Percentiles rank a stretch among this genome's conserved stretches.
These are phyloP conservation scores for Pituophis catenifer DNA, from an alignment of 2,113 vertebrate species.

Conservation along the genomic window DNA sequence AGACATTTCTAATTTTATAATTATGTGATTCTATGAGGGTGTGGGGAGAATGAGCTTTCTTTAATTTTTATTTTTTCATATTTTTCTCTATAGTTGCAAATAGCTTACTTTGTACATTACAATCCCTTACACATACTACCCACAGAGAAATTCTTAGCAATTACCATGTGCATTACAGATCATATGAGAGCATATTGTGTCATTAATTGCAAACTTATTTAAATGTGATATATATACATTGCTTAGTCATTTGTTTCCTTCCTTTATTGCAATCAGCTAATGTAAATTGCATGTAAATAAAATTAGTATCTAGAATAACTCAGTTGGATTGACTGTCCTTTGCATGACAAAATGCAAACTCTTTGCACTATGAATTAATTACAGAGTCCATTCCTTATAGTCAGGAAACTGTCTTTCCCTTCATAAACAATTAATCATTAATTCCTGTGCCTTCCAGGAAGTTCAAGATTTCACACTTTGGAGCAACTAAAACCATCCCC, in stretches of 20 bases:
- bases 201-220: background rate
- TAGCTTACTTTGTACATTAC: background rate
- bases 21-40: background rate
- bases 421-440: background rate
- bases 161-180: background rate
- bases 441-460: slow-evolving; percentile 2
- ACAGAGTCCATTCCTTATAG: background rate
- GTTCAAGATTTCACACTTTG: background rate
- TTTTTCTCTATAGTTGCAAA: background rate
- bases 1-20: background rate
- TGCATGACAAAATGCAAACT: background rate
- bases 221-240: background rate
- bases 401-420: background rate
- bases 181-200: background rate
- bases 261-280: background rate
- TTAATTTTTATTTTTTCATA: background rate
- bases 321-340: background rate
- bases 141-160: background rate
- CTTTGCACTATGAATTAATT: background rate
- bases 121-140: background rate
- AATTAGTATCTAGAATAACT: background rate
- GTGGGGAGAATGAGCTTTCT: background rate
- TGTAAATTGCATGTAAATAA: background rate
- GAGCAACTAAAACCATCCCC: background rate
- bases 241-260: background rate